These are phyloP conservation scores for Drosophila nikananu DNA, from an alignment of 1,140 invertebrate species.

Conservation along the genomic window DNA sequence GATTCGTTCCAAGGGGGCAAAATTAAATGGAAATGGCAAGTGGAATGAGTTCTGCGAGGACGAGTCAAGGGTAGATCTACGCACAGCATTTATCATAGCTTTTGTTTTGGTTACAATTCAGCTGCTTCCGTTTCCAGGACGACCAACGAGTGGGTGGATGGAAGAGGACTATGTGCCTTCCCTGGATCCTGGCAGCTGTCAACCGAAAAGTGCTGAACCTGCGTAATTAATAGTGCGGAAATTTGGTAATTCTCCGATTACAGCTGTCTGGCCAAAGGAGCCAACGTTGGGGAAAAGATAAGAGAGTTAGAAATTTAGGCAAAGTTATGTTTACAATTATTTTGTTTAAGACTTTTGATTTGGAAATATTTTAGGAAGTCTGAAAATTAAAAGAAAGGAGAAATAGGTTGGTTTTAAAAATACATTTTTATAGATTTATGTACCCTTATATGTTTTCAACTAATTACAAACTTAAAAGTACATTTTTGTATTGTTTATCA, in stretches of 20 bases:
- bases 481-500: no score
- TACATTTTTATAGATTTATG: not conserved
- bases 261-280: not conserved
- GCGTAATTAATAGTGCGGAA: conserved; percentile 59
- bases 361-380: no score
- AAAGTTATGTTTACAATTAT: not conserved
- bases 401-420: not conserved
- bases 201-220: conserved; percentile 27
- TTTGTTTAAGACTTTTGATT: not conserved
- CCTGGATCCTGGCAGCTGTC: conserved; percentile 43
- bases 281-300: not conserved
- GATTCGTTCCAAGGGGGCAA: conserved; percentile 5
- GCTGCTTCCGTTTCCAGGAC: conserved; percentile 42
- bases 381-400: no score
- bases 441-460: not conserved
- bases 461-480: no score
- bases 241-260: conserved; percentile 40
- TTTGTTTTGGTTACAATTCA: conserved; percentile 58
- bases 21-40: conserved; percentile 11
- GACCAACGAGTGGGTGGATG: conserved; percentile 20
- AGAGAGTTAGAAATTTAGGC: no score
- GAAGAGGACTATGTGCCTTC: not conserved
- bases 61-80: conserved; percentile 38
- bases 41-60: not conserved
- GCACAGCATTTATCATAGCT: conserved; percentile 58